Conservation (phyloP, 2,888 invertebrate genomes). For the Eremobia ochroleuca region DNA sequence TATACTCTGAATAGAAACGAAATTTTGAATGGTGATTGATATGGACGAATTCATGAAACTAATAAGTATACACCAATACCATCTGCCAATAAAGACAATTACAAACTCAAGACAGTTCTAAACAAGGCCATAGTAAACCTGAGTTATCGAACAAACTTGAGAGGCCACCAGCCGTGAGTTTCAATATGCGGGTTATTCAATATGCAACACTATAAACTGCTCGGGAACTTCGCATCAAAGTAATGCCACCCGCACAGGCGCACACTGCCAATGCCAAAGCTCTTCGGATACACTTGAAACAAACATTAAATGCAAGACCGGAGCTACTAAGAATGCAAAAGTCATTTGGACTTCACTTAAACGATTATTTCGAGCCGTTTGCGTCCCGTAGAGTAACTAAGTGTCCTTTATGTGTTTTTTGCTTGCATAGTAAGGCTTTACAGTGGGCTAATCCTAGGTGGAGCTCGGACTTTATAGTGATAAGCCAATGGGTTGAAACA, state of each 20-base stretch:
- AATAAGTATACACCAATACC: background rate
- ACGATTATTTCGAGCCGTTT: conserved; percentile 56
- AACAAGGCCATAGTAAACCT: conserved; percentile 9
- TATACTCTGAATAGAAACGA: background rate
- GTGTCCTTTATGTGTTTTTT: conserved; percentile 38
- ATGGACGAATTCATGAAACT: background rate
- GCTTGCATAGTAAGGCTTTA: conserved; percentile 8
- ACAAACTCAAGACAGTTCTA: conserved; percentile 12
- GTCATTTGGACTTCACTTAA: conserved; percentile 52
- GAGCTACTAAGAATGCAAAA: conserved; percentile 60
- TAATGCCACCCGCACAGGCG: conserved; percentile 49
- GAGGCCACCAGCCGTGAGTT: conserved; percentile 16
- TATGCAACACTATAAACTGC: conserved; percentile 56
- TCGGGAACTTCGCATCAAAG: conserved; percentile 48
- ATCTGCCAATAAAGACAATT: background rate
- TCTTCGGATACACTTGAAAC: conserved; percentile 54
- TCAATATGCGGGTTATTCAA: conserved; percentile 52
- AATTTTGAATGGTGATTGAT: background rate
- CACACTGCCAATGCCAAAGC: conserved; percentile 48
- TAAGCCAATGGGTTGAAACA: conserved; percentile 54
- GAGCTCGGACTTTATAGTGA: conserved; percentile 37
- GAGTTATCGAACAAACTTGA: conserved; percentile 23
- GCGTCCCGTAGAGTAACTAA: conserved; percentile 52
- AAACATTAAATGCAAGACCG: conserved; percentile 58
- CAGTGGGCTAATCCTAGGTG: conserved; percentile 22